These are phyloP conservation scores for Dryomyza anilis DNA, from an alignment of 2,888 invertebrate species.

Conservation along the genomic window DNA sequence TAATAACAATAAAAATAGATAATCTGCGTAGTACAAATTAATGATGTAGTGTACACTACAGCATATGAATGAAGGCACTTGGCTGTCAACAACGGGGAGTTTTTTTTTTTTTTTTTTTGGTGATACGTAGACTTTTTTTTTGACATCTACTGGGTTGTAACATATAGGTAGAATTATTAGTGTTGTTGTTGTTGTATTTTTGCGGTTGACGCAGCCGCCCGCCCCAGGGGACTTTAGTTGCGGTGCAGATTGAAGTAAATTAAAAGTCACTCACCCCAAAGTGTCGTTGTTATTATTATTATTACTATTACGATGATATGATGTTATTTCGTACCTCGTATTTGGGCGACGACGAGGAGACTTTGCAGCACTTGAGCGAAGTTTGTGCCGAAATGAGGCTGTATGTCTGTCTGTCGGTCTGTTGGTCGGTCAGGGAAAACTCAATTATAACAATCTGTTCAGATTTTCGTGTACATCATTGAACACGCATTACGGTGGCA, in stretches of 20 bases:
- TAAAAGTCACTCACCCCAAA: conserved; percentile 59
- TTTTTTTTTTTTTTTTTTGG: not conserved
- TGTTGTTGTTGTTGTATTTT: conserved; percentile 22
- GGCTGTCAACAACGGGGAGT: conserved; percentile 12
- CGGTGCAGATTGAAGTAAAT: conserved; percentile 57
- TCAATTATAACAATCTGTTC: conserved; percentile 63
- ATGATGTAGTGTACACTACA: conserved; percentile 45
- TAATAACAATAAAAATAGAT: conserved; percentile 59
- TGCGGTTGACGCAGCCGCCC: conserved; percentile 17
- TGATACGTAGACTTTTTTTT: conserved; percentile 12
- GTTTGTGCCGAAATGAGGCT: not conserved
- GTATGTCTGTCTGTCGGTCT: not conserved
- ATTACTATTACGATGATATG: too few species aligned
- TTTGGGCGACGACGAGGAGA: conserved; percentile 8
- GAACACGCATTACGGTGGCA: too few species aligned
- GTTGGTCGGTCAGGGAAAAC: conserved; percentile 45
- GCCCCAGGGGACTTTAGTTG: conserved; percentile 48
- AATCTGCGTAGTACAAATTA: conserved; percentile 57
- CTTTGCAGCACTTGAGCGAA: conserved; percentile 25
- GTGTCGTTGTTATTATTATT: too few species aligned
- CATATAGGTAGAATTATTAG: conserved; percentile 5
- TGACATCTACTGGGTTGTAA: conserved; percentile 34
- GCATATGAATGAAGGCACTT: conserved; percentile 12
- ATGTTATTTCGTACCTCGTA: conserved; percentile 7
- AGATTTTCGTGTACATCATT: conserved; percentile 53